phyloP scores from a whole-genome alignment of 2,888 invertebrate genomes.

The Cryptops parisi region DNA sequence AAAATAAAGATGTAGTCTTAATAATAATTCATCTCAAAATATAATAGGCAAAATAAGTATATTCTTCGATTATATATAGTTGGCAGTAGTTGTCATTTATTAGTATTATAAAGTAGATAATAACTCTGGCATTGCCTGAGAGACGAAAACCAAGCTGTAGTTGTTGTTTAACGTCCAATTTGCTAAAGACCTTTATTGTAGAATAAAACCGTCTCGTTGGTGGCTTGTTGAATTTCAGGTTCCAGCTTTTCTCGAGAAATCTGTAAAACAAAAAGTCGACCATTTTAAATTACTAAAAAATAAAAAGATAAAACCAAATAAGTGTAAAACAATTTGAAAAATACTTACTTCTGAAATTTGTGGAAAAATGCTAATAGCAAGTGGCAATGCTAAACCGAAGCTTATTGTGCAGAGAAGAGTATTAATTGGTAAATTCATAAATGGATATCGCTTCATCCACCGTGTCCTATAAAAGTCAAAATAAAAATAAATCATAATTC shows the following conservation, averaged over 20 bases:
- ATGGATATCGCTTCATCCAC: slow-evolving; percentile 12
- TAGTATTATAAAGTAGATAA: too few relatives aligned
- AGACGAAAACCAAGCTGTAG: too few relatives aligned
- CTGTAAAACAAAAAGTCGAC: not conserved
- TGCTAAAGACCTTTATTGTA: not conserved
- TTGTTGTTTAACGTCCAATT: too few relatives aligned
- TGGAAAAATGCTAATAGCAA: slow-evolving; percentile 16
- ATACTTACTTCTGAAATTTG: slow-evolving; percentile 14
- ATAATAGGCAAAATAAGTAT: too few relatives aligned
- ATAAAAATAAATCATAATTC: too few relatives aligned
- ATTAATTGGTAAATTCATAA: slow-evolving; percentile 16
- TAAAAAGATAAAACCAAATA: not conserved
- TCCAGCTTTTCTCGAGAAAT: not conserved
- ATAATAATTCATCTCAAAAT: too few relatives aligned
- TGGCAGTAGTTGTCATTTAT: too few relatives aligned
- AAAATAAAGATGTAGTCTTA: too few relatives aligned
- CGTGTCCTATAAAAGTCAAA: slow-evolving; percentile 5
- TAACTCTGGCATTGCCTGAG: too few relatives aligned
- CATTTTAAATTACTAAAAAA: not conserved
- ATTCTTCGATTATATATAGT: too few relatives aligned
- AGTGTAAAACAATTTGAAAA: not conserved
- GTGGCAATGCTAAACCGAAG: slow-evolving; percentile 16
- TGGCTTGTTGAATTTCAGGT: not conserved
- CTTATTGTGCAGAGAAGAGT: slow-evolving; percentile 12
- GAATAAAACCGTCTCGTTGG: not conserved